These are phyloP conservation scores for Tachyglossus aculeatus DNA, from an alignment of 2,797 vertebrate genomes.

Conservation along the genomic window DNA sequence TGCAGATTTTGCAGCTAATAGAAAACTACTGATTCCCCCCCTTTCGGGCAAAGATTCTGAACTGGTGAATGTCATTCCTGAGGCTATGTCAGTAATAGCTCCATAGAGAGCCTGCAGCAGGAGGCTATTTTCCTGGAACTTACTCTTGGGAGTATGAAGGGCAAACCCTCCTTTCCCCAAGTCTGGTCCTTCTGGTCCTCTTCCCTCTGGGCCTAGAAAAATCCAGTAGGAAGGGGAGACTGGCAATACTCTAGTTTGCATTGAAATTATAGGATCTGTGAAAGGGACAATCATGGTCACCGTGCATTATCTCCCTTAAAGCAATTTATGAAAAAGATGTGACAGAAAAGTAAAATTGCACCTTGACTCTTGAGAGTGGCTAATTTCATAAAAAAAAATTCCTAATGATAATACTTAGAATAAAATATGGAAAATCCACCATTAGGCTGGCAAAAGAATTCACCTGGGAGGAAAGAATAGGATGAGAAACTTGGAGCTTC, in stretches of 20 bases:
- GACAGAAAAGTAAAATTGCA: not conserved
- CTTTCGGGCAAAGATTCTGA: constrained; percentile 36
- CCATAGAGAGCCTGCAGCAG: no score
- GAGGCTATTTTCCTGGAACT: no score
- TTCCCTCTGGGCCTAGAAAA: no score
- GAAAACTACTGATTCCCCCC: constrained; percentile 34
- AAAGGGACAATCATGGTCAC: not conserved
- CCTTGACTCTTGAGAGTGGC: not conserved
- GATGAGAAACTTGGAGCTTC: not conserved
- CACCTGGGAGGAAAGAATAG: no score
- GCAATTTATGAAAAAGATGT: constrained; percentile 14
- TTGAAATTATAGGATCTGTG: no score
- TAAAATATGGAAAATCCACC: not conserved
- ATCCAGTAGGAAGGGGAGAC: no score
- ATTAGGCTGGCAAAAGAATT: not conserved
- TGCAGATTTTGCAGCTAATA: constrained; percentile 63
- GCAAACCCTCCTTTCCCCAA: no score
- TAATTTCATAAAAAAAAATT: constrained; percentile 7
- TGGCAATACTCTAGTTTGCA: no score
- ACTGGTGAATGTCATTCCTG: constrained; percentile 4
- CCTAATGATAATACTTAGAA: not conserved
- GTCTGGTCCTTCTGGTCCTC: no score
- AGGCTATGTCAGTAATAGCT: not conserved
- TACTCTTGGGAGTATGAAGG: no score
- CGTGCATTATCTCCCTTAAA: not conserved